These are phyloP conservation scores for Belgica antarctica DNA, from an alignment of 2,888 invertebrate genomes.

Conservation along the genomic window DNA sequence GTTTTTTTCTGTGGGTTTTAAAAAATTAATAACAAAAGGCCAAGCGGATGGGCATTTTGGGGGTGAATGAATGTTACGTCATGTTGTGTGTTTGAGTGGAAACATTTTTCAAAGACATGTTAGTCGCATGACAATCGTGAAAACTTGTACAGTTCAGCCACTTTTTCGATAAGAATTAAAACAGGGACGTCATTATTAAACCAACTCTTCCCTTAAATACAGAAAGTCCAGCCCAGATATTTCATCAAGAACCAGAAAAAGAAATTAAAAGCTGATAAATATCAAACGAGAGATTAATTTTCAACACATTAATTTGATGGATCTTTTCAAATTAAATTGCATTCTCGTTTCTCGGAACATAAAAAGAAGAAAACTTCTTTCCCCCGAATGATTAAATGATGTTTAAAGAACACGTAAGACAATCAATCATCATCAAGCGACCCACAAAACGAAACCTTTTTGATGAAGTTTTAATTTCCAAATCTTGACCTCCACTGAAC, in stretches of 20 bases:
- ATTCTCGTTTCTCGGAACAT: conserved; percentile 39
- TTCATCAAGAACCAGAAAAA: background rate
- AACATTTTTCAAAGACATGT: too few relatives aligned
- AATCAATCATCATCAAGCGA: conserved; percentile 44
- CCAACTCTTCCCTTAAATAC: too few relatives aligned
- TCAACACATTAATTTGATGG: conserved; percentile 44
- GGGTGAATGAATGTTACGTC: too few relatives aligned
- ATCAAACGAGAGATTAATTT: conserved; percentile 40
- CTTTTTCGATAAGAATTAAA: too few relatives aligned
- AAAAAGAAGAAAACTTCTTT: conserved; percentile 5
- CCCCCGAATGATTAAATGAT: conserved; percentile 38
- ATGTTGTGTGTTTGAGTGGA: too few relatives aligned
- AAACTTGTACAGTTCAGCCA: too few relatives aligned
- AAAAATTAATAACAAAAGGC: background rate
- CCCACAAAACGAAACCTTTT: conserved; percentile 33
- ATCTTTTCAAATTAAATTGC: conserved; percentile 42
- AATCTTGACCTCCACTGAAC: conserved; percentile 41
- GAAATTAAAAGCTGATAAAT: conserved; percentile 35
- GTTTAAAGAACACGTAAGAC: conserved; percentile 41
- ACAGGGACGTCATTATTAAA: too few relatives aligned
- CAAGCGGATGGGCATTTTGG: too few relatives aligned
- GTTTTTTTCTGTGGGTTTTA: background rate
- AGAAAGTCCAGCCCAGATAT: background rate
- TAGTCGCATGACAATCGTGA: too few relatives aligned
- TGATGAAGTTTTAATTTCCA: conserved; percentile 44